Evolutionary conservation across 1,140 invertebrate species (phyloP).

Genomic region (Agraylea sexmaculata): DNA sequence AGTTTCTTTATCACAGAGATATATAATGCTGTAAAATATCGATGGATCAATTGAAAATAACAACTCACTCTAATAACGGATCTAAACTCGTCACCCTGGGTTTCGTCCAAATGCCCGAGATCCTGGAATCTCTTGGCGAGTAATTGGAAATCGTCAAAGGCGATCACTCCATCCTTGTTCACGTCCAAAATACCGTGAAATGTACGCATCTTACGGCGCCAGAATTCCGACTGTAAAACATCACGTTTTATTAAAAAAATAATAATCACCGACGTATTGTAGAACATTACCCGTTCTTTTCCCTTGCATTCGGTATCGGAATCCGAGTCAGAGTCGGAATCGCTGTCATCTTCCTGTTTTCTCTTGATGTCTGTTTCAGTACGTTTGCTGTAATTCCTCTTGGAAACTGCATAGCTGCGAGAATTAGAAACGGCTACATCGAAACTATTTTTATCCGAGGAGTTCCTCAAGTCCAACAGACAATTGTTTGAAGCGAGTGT

Average conservation of each 20-base stretch:
- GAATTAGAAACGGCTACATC: too few species aligned
- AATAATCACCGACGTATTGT: not conserved
- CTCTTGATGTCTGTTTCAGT: slow-evolving; percentile 36
- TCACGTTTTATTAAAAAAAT: slow-evolving; percentile 9
- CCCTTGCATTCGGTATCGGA: slow-evolving; percentile 47
- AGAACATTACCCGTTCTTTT: slow-evolving; percentile 34
- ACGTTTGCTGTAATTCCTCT: slow-evolving; percentile 37
- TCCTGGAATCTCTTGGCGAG: slow-evolving; percentile 59
- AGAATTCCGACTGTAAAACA: slow-evolving; percentile 66
- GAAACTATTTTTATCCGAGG: too few species aligned
- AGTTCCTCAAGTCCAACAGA: too few species aligned
- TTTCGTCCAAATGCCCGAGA: slow-evolving; percentile 53
- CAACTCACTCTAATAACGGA: slow-evolving; percentile 48
- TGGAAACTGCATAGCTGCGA: too few species aligned
- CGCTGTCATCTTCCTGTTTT: slow-evolving; percentile 31
- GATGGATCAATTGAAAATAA: slow-evolving; percentile 45
- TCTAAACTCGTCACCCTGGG: slow-evolving; percentile 52
- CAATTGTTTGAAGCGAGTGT: too few species aligned
- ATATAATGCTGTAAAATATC: too few species aligned
- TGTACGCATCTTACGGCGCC: slow-evolving; percentile 78
- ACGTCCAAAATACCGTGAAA: slow-evolving; percentile 68
- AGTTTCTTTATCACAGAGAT: too few species aligned
- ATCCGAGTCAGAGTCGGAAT: slow-evolving; percentile 45
- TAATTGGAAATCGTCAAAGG: slow-evolving; percentile 66
- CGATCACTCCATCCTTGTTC: slow-evolving; percentile 75